Conservation (phyloP, 1,140 invertebrate species). For the Nasonia longicornis region DNA sequence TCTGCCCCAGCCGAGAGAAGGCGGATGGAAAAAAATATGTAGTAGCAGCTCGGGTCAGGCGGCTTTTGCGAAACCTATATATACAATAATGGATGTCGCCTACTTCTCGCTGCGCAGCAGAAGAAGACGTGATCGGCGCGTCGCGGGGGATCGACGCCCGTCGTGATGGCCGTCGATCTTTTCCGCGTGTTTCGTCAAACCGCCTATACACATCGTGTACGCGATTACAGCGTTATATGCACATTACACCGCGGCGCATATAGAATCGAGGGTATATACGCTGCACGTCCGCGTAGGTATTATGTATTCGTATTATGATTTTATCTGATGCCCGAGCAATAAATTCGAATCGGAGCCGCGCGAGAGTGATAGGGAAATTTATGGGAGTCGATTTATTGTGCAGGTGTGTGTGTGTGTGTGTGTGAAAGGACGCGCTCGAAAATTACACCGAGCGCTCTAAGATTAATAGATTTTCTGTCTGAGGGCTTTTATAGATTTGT, state of each 20-base stretch:
- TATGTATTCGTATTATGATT: constrained; percentile 4
- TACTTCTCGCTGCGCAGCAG: background rate
- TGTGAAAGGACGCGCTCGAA: background rate
- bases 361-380: background rate
- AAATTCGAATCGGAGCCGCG: background rate
- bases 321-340: background rate
- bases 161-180: constrained; percentile 28
- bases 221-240: too few relatives aligned
- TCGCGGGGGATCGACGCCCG: background rate
- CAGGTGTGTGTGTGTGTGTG: background rate
- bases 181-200: constrained; percentile 20
- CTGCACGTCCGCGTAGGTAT: background rate
- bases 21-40: constrained; percentile 17
- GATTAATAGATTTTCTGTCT: too few relatives aligned
- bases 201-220: too few relatives aligned
- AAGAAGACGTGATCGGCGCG: background rate
- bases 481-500: too few relatives aligned
- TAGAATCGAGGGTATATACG: background rate
- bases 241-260: too few relatives aligned
- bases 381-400: background rate
- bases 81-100: constrained; percentile 16
- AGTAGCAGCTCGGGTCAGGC: background rate
- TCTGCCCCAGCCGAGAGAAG: background rate
- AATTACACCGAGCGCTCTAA: too few relatives aligned
- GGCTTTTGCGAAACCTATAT: background rate